Base-by-base conservation (phyloP, 2,888 invertebrate species). In the Hypomecis atomaria region DNA sequence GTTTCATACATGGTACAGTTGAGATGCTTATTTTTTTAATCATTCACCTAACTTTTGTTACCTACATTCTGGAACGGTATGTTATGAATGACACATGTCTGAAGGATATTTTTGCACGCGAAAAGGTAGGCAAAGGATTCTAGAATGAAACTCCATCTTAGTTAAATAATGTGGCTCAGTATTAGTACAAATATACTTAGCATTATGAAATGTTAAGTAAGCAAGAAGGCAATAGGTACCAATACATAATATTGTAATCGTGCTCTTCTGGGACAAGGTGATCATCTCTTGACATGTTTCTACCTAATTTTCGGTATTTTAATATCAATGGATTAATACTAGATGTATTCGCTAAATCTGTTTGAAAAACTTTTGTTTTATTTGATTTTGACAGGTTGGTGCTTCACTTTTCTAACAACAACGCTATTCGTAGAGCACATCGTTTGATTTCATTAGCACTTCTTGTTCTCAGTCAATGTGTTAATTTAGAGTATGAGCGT, bases 401-500 rank as follows among this genome's bases (percentile, higher is more conserved):
- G 9, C 45, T 53, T 59, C 44, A 23, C 45, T 40, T 52, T 10
- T 36, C 33, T 34, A 5, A 33, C 4, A 43, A 44, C 48, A 45
- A 11, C n/a, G 10, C 6, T 36, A 13, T 10, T 33, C n/a, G 9
- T 38, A 54, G n/a, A 43, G 43, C 44, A 49, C 49, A 44, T 55
- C 37, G 42, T 62, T 56, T 57, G 47, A 36, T 62, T 43, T 54
- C 42, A 54, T 63, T 63, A 63, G 38, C 58, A 58, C 42, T 5
- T 9, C 62, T 58, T 58, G 57, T 58, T 58, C 62, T 57, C 42
- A 44, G 56, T 44, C 52, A 43, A 61, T 44, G 13, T 33, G 47
- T 53, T 58, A 36, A 54, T 63, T 63, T 63, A 59, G 59, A 55
- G 13, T 55, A 37, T 36, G 54, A 44, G 36, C 48, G 63, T 47